phyloP scores from a whole-genome alignment of 1,140 invertebrate genomes.

The Eupristina koningsbergeri region DNA sequence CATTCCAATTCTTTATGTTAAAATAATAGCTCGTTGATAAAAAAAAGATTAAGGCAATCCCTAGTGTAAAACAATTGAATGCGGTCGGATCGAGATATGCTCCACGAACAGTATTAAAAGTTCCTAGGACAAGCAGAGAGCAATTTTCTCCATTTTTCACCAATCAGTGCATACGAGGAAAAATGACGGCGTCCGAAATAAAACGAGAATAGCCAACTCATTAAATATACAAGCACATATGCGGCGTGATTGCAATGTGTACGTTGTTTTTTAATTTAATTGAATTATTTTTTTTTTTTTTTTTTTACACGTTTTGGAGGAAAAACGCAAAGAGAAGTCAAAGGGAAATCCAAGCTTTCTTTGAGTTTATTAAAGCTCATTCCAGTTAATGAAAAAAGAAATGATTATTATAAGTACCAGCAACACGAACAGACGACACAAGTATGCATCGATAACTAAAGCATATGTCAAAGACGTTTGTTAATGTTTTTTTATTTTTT shows the following conservation, averaged over 20 bases:
- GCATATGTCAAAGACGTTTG: neutral
- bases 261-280: neutral
- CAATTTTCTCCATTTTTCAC: slow-evolving; percentile 23
- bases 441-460: neutral
- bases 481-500: neutral
- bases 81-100: slow-evolving; percentile 47
- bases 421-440: neutral
- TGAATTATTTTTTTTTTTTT: no score
- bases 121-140: slow-evolving; percentile 59
- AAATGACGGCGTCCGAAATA: neutral
- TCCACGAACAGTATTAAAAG: slow-evolving; percentile 67
- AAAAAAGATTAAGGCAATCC: slow-evolving; percentile 14
- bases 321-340: neutral
- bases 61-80: neutral
- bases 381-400: slow-evolving; percentile 33
- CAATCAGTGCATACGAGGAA: neutral
- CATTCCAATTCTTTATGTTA: slow-evolving; percentile 35
- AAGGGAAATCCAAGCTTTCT: slow-evolving; percentile 22
- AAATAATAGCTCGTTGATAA: slow-evolving; percentile 26
- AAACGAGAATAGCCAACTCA: neutral
- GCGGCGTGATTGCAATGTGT: neutral
- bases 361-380: slow-evolving; percentile 30
- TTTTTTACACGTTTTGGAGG: neutral
- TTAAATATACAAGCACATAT: neutral
- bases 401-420: slow-evolving; percentile 14